Evolutionary conservation across 2,888 invertebrate species (phyloP).

Genomic region (Eilema griseolum): DNA sequence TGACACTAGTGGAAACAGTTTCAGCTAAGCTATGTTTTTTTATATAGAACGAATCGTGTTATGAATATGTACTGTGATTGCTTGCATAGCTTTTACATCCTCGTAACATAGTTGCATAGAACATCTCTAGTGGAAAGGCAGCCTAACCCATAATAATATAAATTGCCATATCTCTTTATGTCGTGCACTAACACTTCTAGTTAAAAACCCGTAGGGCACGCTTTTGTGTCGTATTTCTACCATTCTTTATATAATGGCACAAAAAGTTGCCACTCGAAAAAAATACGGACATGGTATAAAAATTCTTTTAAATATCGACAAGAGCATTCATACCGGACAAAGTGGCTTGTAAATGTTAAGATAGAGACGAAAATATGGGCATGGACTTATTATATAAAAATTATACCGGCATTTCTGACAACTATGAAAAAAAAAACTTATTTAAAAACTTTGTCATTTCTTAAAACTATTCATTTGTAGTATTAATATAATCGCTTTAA

Average conservation of each 20-base stretch:
- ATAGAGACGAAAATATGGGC: slow-evolving; percentile 1
- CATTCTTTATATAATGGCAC: not conserved
- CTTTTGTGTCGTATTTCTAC: slow-evolving; percentile 1
- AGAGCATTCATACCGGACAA: slow-evolving; percentile 20
- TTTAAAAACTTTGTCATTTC: not conserved
- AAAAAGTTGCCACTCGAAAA: not conserved
- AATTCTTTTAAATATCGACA: not conserved
- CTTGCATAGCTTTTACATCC: too few relatives aligned
- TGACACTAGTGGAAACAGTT: too few relatives aligned
- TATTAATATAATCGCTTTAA: slow-evolving; percentile 23
- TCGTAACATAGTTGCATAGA: too few relatives aligned
- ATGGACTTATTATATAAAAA: slow-evolving; percentile 9
- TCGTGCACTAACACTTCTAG: not conserved
- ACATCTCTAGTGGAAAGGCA: too few relatives aligned
- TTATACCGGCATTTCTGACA: not conserved
- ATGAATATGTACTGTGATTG: too few relatives aligned
- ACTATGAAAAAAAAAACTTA: not conserved
- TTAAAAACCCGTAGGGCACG: not conserved
- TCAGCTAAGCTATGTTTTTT: too few relatives aligned
- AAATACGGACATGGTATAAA: not conserved
- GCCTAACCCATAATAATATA: not conserved
- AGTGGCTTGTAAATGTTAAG: slow-evolving; percentile 22
- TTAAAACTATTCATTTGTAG: slow-evolving; percentile 16
- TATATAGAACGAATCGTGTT: too few relatives aligned
- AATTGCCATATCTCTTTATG: not conserved